These are phyloP conservation scores for Pseudomyrmex dendroicus DNA, from an alignment of 1,140 invertebrate species.

Conservation along the genomic window DNA sequence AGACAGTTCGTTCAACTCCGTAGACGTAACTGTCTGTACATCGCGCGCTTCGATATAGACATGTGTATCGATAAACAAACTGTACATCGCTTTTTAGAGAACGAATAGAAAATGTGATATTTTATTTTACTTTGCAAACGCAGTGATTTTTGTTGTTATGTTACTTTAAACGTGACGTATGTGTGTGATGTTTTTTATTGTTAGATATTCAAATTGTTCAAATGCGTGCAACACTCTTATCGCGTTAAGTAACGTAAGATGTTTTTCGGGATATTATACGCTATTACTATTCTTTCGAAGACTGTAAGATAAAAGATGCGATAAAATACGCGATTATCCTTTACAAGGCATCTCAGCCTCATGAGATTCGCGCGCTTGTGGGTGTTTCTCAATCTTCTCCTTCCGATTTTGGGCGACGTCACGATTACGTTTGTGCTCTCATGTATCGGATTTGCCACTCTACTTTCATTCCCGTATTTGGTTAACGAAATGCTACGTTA, in stretches of 20 bases:
- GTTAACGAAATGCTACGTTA: conserved; percentile 54
- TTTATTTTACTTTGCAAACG: too few species aligned
- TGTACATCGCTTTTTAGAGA: too few species aligned
- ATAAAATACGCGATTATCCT: not conserved
- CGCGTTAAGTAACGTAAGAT: not conserved
- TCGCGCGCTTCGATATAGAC: too few species aligned
- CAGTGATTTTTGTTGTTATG: too few species aligned
- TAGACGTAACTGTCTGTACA: too few species aligned
- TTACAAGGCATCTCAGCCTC: not conserved
- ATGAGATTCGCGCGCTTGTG: not conserved
- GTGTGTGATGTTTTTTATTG: too few species aligned
- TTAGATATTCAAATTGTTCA: too few species aligned
- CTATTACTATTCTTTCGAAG: not conserved
- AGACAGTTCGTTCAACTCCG: too few species aligned
- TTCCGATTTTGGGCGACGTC: conserved; percentile 36
- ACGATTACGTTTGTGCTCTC: conserved; percentile 21
- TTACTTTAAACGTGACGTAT: too few species aligned
- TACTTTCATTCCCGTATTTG: conserved; percentile 63
- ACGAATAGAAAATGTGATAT: too few species aligned
- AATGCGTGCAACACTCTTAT: too few species aligned
- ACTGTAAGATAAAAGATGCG: not conserved
- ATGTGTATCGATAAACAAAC: too few species aligned
- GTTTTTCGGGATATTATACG: not conserved
- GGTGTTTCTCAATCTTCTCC: conserved; percentile 37
- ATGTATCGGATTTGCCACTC: conserved; percentile 49